Conservation (phyloP, 2,113 vertebrate genomes). For the Excalfactoria chinensis region DNA sequence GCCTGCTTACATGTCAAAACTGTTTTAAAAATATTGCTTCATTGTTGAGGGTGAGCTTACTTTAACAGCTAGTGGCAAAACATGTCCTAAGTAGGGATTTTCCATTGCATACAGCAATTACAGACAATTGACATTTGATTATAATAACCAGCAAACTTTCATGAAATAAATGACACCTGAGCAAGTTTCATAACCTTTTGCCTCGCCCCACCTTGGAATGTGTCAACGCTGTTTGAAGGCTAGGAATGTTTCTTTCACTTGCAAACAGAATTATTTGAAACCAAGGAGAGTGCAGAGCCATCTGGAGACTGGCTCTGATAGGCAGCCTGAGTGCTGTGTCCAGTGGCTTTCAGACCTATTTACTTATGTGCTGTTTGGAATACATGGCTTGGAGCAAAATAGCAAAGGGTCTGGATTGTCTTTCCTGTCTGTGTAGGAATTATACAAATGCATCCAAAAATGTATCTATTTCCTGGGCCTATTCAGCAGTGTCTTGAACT, state of each 20-base stretch:
- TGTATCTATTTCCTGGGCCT: not conserved
- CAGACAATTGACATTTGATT: conserved; percentile 52
- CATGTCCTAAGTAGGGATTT: conserved; percentile 43
- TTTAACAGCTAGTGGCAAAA: conserved; percentile 28
- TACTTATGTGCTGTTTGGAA: not conserved
- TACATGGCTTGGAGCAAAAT: fast-evolving
- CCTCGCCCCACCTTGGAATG: conserved; percentile 50
- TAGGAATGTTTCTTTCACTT: not conserved
- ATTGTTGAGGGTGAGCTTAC: not conserved
- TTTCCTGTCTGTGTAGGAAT: not conserved
- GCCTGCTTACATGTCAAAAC: conserved; percentile 6
- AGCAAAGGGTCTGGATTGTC: not conserved
- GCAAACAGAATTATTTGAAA: not conserved
- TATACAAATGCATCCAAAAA: fast-evolving
- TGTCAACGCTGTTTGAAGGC: not conserved
- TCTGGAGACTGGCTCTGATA: not conserved
- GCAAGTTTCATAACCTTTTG: conserved; percentile 47
- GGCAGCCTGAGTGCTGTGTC: fast-evolving
- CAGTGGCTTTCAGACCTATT: not conserved
- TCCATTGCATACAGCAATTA: conserved; percentile 37
- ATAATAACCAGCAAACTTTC: conserved; percentile 50
- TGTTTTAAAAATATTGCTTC: conserved; percentile 19
- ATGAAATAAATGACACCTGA: conserved; percentile 35
- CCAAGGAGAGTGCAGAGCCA: not conserved
- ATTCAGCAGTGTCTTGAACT: not conserved